Base-by-base conservation (phyloP, 2,888 invertebrate species). In the Tetheella fluctuosa region DNA sequence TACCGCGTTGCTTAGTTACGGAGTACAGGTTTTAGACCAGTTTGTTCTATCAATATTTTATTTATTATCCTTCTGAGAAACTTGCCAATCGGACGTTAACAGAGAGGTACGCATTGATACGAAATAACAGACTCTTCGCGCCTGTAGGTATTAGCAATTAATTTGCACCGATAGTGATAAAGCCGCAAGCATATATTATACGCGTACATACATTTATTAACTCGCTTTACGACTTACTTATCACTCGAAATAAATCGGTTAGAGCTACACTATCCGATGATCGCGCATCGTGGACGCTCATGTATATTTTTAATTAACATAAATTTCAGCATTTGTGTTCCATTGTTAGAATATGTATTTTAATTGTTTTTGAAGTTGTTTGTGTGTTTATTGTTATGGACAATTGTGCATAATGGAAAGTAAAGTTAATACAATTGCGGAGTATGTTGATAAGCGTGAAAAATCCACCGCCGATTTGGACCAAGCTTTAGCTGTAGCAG, bases 391-490 rank as follows among this genome's bases (percentile, higher is more conserved):
- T 23, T 17, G 15, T 30, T 54, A 30, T 12, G 20, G 30, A 54
- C 1, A 25, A 54, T 28, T 20, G 30, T 55, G 12, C 23, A 74
- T 61, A 73, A 86, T 81, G 79, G 75, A 71, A 62, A 65, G 65
- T 39, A 79, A 74, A 71, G 71, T 85, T 54, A 69, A 68, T 20
- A 88, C 84, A 2, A 65, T 89, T 28, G 64, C 87, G 0, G 76
- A 77, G 59, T 73, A 68, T 67, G 72, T 86, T 48, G 67, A 77
- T 7, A 67, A 59, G 20, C 62, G 66, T 64, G 77, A 79, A 6
- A 76, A 80, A 59, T 67, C 75, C 65, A 74, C 77, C 2, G 81
- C 82, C 5, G 86, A 89, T 74, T 77, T 90, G 78, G 90, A 90
- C 25, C 84, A 89, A 48, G 90, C 90, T 5, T 74, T 91, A 23